phyloP scores from a whole-genome alignment of 1,140 invertebrate genomes.

The Bombus pyrosoma region DNA sequence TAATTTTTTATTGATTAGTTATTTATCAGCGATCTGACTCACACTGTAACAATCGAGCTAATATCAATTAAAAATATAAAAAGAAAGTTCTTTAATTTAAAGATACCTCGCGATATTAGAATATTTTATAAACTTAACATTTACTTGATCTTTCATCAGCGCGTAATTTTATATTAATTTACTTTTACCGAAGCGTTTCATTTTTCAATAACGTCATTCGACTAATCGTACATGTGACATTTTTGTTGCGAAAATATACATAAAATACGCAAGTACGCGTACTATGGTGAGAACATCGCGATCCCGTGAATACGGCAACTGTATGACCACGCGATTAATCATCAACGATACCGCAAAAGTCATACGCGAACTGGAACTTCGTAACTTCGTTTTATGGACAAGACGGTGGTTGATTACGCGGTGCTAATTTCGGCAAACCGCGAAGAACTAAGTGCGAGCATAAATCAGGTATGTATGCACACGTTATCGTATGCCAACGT shows the following conservation, averaged over 20 bases:
- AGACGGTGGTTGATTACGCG: not conserved
- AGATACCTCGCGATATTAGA: not conserved
- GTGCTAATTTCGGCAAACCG: slow-evolving; percentile 14
- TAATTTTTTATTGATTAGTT: not conserved
- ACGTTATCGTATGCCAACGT: not conserved
- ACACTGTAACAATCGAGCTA: too few relatives aligned
- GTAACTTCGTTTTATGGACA: not conserved
- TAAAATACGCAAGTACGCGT: not conserved
- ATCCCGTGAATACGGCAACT: not conserved
- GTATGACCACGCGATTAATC: not conserved
- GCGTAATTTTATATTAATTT: not conserved
- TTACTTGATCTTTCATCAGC: not conserved
- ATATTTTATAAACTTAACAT: not conserved
- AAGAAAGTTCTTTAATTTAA: not conserved
- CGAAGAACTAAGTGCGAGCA: not conserved
- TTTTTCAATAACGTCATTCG: too few relatives aligned
- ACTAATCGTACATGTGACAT: too few relatives aligned
- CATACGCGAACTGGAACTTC: not conserved
- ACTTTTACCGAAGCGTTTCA: too few relatives aligned
- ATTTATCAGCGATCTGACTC: too few relatives aligned
- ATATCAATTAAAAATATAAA: too few relatives aligned
- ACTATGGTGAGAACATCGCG: slow-evolving; percentile 4
- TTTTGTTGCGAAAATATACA: too few relatives aligned
- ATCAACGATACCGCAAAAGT: not conserved
- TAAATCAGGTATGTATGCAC: not conserved